Evolutionary conservation across 2,113 vertebrate genomes (phyloP).

Genomic region (Crotophaga sulcirostris): DNA sequence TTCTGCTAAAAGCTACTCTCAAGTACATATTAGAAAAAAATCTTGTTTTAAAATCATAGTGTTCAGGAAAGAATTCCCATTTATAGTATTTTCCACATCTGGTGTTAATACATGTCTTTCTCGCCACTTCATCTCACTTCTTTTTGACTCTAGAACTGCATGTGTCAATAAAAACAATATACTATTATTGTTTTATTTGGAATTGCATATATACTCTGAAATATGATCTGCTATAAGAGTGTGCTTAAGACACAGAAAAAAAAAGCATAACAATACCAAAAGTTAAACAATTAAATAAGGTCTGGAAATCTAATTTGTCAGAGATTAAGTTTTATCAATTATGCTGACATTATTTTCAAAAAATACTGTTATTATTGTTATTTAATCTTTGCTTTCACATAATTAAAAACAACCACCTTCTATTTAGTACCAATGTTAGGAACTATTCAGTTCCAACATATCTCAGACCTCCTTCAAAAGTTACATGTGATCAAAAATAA

Average conservation of each 20-base stretch:
- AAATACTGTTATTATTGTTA: neutral
- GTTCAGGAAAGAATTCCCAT: conserved; percentile 32
- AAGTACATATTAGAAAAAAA: neutral
- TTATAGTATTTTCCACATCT: neutral
- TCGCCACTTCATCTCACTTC: neutral
- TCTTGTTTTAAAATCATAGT: neutral
- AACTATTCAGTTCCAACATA: neutral
- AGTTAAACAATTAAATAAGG: neutral
- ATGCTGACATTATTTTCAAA: neutral
- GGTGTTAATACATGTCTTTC: neutral
- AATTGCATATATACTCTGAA: neutral
- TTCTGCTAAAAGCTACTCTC: neutral
- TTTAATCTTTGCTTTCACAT: neutral
- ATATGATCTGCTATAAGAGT: neutral
- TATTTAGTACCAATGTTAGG: neutral
- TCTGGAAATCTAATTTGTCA: neutral
- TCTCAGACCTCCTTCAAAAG: neutral
- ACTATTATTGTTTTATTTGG: neutral
- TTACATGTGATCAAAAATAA: neutral
- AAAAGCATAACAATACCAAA: neutral
- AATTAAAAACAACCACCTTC: neutral
- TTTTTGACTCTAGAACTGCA: neutral
- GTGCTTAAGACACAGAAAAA: neutral
- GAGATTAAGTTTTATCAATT: neutral
- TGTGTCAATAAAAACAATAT: neutral